phyloP scores from a whole-genome alignment of 2,113 vertebrate genomes.

The Clarias magur region DNA sequence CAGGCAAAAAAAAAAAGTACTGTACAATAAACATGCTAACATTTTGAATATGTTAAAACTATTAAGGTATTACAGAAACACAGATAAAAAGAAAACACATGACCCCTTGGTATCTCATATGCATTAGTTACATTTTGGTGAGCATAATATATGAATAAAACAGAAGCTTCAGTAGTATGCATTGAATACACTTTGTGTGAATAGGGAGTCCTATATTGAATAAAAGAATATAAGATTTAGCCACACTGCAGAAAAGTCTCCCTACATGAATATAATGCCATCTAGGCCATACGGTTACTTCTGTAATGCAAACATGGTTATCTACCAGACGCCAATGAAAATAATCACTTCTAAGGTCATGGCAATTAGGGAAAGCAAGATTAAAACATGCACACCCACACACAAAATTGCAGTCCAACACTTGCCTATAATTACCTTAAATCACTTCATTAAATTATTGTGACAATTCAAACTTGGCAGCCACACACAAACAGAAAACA shows the following conservation, averaged over 20 bases:
- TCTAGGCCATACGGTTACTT: neutral
- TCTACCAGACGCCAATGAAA: constrained; percentile 8
- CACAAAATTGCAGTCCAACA: constrained; percentile 17
- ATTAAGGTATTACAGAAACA: neutral
- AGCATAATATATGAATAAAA: neutral
- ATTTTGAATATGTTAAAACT: neutral
- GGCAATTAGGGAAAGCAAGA: constrained; percentile 15
- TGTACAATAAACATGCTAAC: neutral
- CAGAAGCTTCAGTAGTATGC: neutral
- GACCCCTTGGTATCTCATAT: neutral
- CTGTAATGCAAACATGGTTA: neutral
- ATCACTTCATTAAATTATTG: constrained; percentile 26
- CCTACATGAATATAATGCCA: neutral
- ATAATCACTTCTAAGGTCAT: constrained; percentile 7
- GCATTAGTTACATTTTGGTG: neutral
- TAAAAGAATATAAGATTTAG: neutral
- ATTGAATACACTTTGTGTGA: neutral
- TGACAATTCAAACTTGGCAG: constrained; percentile 13
- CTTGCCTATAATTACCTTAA: constrained; percentile 1
- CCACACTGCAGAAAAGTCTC: neutral
- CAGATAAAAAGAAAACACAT: neutral
- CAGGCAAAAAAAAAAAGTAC: too few relatives aligned
- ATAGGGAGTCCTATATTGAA: neutral
- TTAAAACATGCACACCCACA: constrained; percentile 12
- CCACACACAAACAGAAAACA: neutral